phyloP scores from a whole-genome alignment of 2,888 invertebrate genomes.

The Noctua janthina region DNA sequence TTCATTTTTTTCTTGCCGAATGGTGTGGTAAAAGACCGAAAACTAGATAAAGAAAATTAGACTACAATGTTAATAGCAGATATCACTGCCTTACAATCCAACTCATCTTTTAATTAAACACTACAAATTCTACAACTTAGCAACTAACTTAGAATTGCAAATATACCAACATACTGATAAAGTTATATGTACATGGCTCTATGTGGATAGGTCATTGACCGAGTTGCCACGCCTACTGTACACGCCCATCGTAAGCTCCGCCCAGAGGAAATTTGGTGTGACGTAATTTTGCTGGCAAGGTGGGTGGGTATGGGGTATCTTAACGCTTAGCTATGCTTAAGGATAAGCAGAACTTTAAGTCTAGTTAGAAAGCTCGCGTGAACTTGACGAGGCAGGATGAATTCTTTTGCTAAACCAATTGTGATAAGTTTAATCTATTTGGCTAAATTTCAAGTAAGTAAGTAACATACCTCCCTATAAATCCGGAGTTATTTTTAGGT shows the following conservation, averaged over 20 bases:
- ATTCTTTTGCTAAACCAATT: background rate
- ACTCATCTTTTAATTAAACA: constrained; percentile 44
- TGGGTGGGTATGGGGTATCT: constrained; percentile 18
- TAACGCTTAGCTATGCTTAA: constrained; percentile 6
- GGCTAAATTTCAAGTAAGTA: background rate
- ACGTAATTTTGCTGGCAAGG: constrained; percentile 63
- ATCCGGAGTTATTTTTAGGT: background rate
- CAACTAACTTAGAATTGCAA: constrained; percentile 83
- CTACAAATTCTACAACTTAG: constrained; percentile 32
- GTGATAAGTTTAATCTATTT: background rate
- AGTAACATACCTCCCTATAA: background rate
- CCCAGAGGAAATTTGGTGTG: constrained; percentile 75
- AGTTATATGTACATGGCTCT: constrained; percentile 71
- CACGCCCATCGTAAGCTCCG: constrained; percentile 82
- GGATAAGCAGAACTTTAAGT: constrained; percentile 8
- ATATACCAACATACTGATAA: constrained; percentile 73
- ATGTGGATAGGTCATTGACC: constrained; percentile 79
- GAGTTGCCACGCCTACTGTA: constrained; percentile 78
- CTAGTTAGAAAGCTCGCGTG: rapidly evolving
- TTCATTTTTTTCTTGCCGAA: too few species aligned
- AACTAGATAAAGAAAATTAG: background rate
- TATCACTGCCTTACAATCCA: background rate
- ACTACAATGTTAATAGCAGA: background rate
- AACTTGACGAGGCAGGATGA: rapidly evolving
- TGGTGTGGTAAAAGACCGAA: background rate